Conservation (phyloP, 1,140 invertebrate species). For the Cotesia glomerata region DNA sequence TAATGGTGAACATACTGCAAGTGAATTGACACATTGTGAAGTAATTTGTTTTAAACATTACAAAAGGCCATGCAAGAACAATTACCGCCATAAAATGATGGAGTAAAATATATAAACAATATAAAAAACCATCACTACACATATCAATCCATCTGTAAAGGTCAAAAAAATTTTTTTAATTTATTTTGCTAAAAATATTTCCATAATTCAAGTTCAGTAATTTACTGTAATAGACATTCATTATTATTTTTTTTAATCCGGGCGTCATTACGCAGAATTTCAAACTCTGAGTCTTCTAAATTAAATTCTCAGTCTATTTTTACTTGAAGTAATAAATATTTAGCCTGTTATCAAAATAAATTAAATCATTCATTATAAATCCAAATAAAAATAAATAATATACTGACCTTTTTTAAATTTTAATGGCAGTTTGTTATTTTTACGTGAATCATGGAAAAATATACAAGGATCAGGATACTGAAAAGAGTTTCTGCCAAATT, state of each 20-base stretch:
- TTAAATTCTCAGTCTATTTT: no score
- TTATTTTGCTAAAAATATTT: no score
- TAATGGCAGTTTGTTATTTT: slow-evolving; percentile 9
- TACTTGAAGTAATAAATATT: no score
- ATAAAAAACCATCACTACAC: background rate
- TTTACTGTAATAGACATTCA: no score
- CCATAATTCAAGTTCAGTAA: no score
- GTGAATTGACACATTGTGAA: slow-evolving; percentile 5
- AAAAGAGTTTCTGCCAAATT: background rate
- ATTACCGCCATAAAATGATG: slow-evolving; percentile 16
- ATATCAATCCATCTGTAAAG: background rate
- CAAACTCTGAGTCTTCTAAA: no score
- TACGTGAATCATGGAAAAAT: background rate
- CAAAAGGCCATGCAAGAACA: slow-evolving; percentile 15
- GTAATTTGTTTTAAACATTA: background rate
- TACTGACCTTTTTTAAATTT: background rate
- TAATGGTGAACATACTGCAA: slow-evolving; percentile 23
- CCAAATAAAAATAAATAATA: no score
- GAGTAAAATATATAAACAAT: background rate
- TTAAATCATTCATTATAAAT: no score
- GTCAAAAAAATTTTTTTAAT: no score
- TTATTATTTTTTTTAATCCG: background rate
- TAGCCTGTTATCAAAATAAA: no score
- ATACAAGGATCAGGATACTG: background rate
- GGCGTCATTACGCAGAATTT: no score